Base-by-base conservation (phyloP, 2,797 vertebrate genomes). In the Lepus oiostolus region DNA sequence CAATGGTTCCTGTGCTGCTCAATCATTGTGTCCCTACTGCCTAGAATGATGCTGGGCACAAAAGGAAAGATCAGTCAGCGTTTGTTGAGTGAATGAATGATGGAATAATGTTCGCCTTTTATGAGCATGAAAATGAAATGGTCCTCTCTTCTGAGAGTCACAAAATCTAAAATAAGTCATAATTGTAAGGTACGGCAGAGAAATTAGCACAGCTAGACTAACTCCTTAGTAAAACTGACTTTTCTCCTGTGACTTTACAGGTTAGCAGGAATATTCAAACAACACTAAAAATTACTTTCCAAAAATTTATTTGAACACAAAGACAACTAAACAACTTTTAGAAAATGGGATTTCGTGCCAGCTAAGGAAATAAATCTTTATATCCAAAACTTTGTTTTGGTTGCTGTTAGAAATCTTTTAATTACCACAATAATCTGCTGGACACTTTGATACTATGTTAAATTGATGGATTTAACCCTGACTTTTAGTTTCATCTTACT, bases 271-370 rank as follows among this genome's bases (percentile, higher is more conserved):
- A 93, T 85, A 9, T 93, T 65, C 90, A 90, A 95, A 79, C 47
- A 93, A 93, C n/a, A 76, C 28, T 95, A 62, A 65, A 71, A 92
- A 71, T 84, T 82, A 83, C 81, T 91, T 84, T 67, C 35, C 74
- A 82, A 80, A 92, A 90, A 60, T 87, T 88, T 90, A 83, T 67
- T 95, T 93, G 54, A 96, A 92, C 32, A 90, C 71, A 92, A 77
- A 91, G 28, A 94, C 91, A 93, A 93, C 63, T 81, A 87, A 95
- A 83, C 54, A 90, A 95, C 62, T 90, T 90, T 68, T 54, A 86
- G 24, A 74, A 71, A 22, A 58, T 0, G 91, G 35, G 94, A 88
- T 85, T 90, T 84, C 65, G 21, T 94, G 72, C 52, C 77, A 88
- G 4, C 74, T 85, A 83, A 24, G 38, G 89, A 90, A 86, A 92